Evolutionary conservation across 2,797 vertebrate species (phyloP), one percentile per base, ranked within the genome.

Genomic region (Manis javanica): DNA sequence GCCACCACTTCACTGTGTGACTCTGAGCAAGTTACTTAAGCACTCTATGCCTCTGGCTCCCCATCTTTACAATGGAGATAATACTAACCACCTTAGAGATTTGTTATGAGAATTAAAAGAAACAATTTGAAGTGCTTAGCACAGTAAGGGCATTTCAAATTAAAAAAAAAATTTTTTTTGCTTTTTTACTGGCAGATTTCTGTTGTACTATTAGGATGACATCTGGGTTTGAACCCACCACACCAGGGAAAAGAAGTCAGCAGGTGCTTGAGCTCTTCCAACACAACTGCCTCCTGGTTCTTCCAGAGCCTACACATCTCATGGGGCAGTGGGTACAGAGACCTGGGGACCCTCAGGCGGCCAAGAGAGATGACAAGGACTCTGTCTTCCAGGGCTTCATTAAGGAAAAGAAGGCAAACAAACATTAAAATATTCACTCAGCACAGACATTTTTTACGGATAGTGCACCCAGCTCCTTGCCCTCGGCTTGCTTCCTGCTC

Each of bases 41-140:
- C 34, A 63, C 61, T 91, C 61, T 91, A 74, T 69, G 59, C 39
- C 14, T 66, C 79, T 86, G 79, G 11, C 8, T 69, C 51, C 18
- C 61, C 74, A n/a, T 63, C 26, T 49, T 53, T 69, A 7, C 74
- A 75, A 68, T n/a, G 37, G 6, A 61, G 26, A 57, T 15, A 49
- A 91, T 9, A 7, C 21, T 64, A 64, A 29, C 31, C 46, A 71
- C 46, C 14, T 89, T 26, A 15, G 12, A 71, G 55, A 24, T n/a
- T 55, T 64, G 34, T 82, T 64, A 3, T 64, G 68, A 57, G n/a
- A 68, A 63, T 51, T 63, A 51, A 34, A 87, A 64, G 18, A 69
- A 37, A 51, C 46, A 21, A 72, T 49, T 85, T 68, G 64, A 79
- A 24, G 13, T 59, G 37, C 39, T 94, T 77, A n/a, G n/a, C 6